phyloP scores from a whole-genome alignment of 2,797 vertebrate species.

The Takifugu ocellatus region DNA sequence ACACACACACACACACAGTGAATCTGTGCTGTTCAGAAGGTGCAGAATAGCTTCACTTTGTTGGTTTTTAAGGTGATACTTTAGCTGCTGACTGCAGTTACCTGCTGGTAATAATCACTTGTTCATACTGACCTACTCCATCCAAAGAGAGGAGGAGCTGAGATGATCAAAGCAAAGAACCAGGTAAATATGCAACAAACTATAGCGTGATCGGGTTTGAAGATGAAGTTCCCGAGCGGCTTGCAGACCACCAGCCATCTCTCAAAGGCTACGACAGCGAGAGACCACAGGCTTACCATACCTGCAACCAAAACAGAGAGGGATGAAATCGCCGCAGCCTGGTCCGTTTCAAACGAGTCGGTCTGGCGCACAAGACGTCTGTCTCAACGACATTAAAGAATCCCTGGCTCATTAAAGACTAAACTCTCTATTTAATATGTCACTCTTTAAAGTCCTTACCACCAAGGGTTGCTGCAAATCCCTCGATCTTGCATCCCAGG shows the following conservation, averaged over 20 bases:
- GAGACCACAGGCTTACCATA: slow-evolving; percentile 80
- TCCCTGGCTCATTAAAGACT: too few species aligned
- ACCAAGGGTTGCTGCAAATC: slow-evolving; percentile 71
- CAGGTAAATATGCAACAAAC: slow-evolving; percentile 70
- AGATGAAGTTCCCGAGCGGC: slow-evolving; percentile 74
- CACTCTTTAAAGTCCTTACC: slow-evolving; percentile 49
- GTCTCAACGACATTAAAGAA: too few species aligned
- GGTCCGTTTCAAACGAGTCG: too few species aligned
- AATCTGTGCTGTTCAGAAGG: background rate
- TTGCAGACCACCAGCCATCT: slow-evolving; percentile 80
- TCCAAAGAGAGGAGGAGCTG: slow-evolving; percentile 72
- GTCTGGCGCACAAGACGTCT: too few species aligned
- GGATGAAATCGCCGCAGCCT: background rate
- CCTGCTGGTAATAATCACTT: background rate
- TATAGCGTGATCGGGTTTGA: slow-evolving; percentile 72
- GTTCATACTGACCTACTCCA: slow-evolving; percentile 74
- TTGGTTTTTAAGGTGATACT: too few species aligned
- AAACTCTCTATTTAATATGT: too few species aligned
- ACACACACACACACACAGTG: background rate
- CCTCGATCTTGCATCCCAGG: slow-evolving; percentile 75
- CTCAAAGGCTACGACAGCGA: slow-evolving; percentile 76
- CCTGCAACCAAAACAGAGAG: slow-evolving; percentile 53
- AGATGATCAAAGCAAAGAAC: slow-evolving; percentile 57
- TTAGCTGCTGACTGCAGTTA: background rate
- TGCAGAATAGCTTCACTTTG: background rate